Evolutionary conservation across 2,797 vertebrate genomes (phyloP), one percentile per base, ranked within the genome.

Genomic region (Moxostoma hubbsi): DNA sequence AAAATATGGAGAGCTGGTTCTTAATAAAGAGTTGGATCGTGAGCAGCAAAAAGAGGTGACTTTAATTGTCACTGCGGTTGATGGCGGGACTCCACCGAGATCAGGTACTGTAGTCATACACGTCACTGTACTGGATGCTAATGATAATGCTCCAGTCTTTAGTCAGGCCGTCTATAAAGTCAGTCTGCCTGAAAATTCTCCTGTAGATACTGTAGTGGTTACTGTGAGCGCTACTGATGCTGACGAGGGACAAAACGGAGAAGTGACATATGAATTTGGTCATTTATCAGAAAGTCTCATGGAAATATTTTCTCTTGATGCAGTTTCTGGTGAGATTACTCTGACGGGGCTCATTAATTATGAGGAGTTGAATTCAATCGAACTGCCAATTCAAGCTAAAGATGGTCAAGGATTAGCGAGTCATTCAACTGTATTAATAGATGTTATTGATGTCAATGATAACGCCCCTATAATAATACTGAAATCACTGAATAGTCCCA

Each of bases 191-290:
- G 92, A 93, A 87, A 88, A 92, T 66, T 74, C 87, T 16, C 85
- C 89, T 5, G 24, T 87, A 73, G 88, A 88, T 11, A 86, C 85
- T 5, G 9, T 36, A 7, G 83, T 93, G 58, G 46, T 90, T 36
- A 86, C 81, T 0, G 84, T 92, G 73, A 92, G 83, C 65, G 87
- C 88, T 68, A 87, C 81, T 10, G 90, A 93, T 80, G 75, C 83
- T 50, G 91, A 95, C 2, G 92, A 93, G 0, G 93, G 93, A 10
- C 12, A 88, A 0, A 92, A 94, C 45, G 89, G 90, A 5, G 89
- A 93, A 2, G 79, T 95, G 0, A 88, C 81, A 0, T 95, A 95
- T 83, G 85, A 80, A 0, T 91, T 95, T 81, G 83, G 85, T 2
- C 88, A 86, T 65, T 80, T 91, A 10, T 47, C 91, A 15, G 87